These are phyloP conservation scores for Azemiops feae DNA, from an alignment of 2,113 vertebrate species.

Conservation along the genomic window DNA sequence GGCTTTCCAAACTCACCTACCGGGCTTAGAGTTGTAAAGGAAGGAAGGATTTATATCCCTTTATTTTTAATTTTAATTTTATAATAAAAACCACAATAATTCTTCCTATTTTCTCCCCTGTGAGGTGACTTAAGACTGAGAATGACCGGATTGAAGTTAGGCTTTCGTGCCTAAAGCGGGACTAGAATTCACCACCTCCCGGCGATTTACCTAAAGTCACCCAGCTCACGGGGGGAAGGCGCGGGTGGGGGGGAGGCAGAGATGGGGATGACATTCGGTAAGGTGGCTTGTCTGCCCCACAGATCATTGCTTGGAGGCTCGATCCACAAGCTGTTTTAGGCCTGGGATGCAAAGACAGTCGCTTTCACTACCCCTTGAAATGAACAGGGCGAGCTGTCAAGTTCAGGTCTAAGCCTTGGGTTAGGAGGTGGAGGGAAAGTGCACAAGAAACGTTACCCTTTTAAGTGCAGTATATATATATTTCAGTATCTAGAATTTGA, in stretches of 20 bases:
- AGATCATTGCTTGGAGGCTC: neutral
- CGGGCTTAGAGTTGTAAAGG: no score
- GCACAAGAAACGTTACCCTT: neutral
- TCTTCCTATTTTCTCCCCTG: no score
- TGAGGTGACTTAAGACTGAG: neutral
- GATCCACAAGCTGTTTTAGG: neutral
- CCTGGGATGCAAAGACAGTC: neutral
- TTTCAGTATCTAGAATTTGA: neutral
- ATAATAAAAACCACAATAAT: no score
- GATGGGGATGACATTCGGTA: neutral
- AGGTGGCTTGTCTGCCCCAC: no score
- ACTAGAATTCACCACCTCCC: neutral
- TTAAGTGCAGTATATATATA: neutral
- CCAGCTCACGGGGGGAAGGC: slow-evolving; percentile 20
- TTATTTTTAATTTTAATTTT: no score
- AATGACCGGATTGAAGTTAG: neutral
- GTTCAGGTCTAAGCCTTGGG: neutral
- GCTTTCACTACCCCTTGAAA: neutral
- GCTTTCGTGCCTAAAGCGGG: neutral
- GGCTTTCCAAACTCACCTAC: neutral
- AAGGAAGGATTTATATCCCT: no score
- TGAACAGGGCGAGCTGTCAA: no score
- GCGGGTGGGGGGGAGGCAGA: fast-evolving
- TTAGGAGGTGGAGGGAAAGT: neutral
- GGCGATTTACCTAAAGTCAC: slow-evolving; percentile 11